phyloP scores from a whole-genome alignment of 1,140 invertebrate species.

The Tigriopus japonicus region DNA sequence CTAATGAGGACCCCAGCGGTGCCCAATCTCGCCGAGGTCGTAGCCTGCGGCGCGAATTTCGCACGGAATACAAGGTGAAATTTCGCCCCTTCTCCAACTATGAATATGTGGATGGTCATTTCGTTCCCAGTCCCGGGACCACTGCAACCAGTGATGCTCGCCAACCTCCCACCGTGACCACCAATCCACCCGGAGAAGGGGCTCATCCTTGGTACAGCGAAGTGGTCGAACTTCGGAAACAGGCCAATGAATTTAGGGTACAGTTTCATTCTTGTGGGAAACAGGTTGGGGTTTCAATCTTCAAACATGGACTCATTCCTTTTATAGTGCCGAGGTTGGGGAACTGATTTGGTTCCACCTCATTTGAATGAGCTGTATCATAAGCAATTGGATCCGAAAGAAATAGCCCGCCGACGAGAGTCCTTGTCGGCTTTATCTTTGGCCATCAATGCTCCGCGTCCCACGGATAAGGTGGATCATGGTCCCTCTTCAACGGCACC shows the following conservation, averaged over 20 bases:
- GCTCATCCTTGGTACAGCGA: constrained; percentile 48
- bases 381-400: constrained; percentile 64
- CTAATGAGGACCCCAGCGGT: too few relatives aligned
- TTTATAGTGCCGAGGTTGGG: constrained; percentile 66
- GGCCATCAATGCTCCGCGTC: constrained; percentile 53
- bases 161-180: constrained; percentile 17
- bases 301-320: too few relatives aligned
- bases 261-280: too few relatives aligned
- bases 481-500: not conserved
- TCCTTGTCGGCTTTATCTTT: constrained; percentile 68
- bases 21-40: too few relatives aligned
- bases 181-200: constrained; percentile 21
- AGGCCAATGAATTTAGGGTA: constrained; percentile 78
- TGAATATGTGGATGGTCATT: constrained; percentile 51
- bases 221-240: constrained; percentile 66
- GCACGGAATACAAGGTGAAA: constrained; percentile 57
- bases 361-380: constrained; percentile 51
- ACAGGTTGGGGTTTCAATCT: too few relatives aligned
- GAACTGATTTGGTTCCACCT: constrained; percentile 58
- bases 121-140: constrained; percentile 32
- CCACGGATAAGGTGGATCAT: not conserved
- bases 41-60: constrained; percentile 24
- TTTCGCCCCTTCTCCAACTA: constrained; percentile 61
- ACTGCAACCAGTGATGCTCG: constrained; percentile 27
- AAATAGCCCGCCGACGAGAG: constrained; percentile 64